These are phyloP conservation scores for Mycetomoellerius zeteki DNA, from an alignment of 1,140 invertebrate genomes.

Conservation along the genomic window DNA sequence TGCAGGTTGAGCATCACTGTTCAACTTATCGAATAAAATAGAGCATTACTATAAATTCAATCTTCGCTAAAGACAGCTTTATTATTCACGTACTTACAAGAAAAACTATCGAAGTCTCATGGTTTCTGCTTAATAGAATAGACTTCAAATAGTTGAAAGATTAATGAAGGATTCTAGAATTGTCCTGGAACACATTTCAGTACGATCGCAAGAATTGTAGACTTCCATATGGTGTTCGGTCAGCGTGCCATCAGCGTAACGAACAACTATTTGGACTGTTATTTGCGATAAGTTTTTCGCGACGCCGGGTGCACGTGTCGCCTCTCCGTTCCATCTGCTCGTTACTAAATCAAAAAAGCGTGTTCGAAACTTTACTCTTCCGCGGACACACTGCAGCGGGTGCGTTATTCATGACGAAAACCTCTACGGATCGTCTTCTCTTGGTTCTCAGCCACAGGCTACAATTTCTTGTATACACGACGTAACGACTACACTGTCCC, in stretches of 20 bases:
- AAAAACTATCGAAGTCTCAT: neutral
- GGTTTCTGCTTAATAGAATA: neutral
- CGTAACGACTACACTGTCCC: conserved; percentile 49
- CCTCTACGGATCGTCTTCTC: conserved; percentile 70
- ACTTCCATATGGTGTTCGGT: conserved; percentile 53
- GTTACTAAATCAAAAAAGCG: conserved; percentile 57
- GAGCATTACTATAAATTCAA: neutral
- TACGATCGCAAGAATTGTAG: conserved; percentile 21
- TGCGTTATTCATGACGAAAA: conserved; percentile 76
- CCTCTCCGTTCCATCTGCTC: conserved; percentile 58
- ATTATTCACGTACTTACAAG: neutral
- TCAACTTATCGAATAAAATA: neutral
- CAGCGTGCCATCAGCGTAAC: conserved; percentile 48
- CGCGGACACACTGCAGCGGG: conserved; percentile 60
- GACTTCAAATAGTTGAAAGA: neutral
- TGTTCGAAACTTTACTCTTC: conserved; percentile 60
- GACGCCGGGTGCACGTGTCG: conserved; percentile 42
- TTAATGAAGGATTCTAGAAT: conserved; percentile 12
- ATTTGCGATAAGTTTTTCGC: conserved; percentile 60
- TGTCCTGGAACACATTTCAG: conserved; percentile 17
- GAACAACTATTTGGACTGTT: conserved; percentile 60
- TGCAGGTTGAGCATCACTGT: too few relatives aligned
- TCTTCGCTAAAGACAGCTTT: neutral
- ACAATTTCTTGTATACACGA: conserved; percentile 73
- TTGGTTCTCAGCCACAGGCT: conserved; percentile 61